Base-by-base conservation (phyloP, 2,113 vertebrate species). In the Plecotus auritus region DNA sequence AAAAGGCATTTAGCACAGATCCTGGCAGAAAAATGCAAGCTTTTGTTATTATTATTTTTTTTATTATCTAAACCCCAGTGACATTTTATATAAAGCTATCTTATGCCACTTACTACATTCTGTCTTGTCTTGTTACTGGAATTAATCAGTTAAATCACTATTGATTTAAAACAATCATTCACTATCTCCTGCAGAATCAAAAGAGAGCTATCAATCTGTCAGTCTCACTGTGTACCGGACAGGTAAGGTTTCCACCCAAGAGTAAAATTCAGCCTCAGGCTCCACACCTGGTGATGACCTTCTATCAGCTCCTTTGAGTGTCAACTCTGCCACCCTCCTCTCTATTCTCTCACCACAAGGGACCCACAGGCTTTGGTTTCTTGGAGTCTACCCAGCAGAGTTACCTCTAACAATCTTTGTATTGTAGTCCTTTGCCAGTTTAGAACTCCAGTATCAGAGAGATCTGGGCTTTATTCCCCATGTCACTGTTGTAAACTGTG, bases 41-140 rank as follows among this genome's bases (percentile, higher is more conserved):
- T 93, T 78, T 85, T 51, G 61, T 49, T 47, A 40, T 85, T 56
- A 66, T 85, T 69, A 51, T n/a, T 51, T 81, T 64, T 59, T 94
- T 26, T 80, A 45, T 80, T 93, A 64, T 72, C n/a, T 61, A 54
- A 96, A 91, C 35, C 10, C 26, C 69, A 91, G 18, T 78, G 37
- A 35, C 56, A 61, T 72, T 88, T 96, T 88, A 88, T n/a, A 64
- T 69, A 85, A 85, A 81, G n/a, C n/a, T 82, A 40, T 74, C 30
- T 81, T 91, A 91, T 77, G 56, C 26, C 35, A 86, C 51, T 78
- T 91, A 64, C 56, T n/a, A 77, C 32, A 67, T 89, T 81, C 49
- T 72, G 66, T 83, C 82, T 92, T 92, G 23, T 89, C 87, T 73
- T 73, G 30, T 84, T 92, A 84, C 40, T 66, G 56, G 28, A 22